These are phyloP conservation scores for Bombus turneri DNA, from an alignment of 1,140 invertebrate genomes.

Conservation along the genomic window DNA sequence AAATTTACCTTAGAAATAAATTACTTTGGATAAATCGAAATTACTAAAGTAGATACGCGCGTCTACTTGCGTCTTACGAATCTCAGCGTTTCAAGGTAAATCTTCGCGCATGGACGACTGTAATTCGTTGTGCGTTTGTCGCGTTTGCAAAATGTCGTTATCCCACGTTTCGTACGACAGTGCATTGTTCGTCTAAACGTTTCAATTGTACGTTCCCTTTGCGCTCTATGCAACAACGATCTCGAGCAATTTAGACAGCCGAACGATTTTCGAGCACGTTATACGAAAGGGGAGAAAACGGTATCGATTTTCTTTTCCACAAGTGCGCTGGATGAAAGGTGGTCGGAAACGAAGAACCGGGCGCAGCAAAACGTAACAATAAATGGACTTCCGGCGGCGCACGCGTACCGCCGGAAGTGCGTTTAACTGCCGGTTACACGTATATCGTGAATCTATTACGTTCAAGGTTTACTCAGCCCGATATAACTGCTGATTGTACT, in stretches of 20 bases:
- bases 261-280: neutral
- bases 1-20: no score
- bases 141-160: no score
- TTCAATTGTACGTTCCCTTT: no score
- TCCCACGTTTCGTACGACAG: no score
- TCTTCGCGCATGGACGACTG: no score
- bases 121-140: no score
- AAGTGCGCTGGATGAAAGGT: constrained; percentile 33
- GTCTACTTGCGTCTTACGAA: no score
- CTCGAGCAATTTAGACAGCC: neutral
- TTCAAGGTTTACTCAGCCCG: constrained; percentile 7
- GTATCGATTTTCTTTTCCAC: constrained; percentile 25
- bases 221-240: neutral
- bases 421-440: constrained; percentile 39
- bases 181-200: no score
- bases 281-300: neutral
- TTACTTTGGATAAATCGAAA: no score
- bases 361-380: constrained; percentile 47
- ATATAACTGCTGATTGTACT: constrained; percentile 13
- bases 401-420: constrained; percentile 46
- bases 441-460: neutral
- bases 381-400: constrained; percentile 53
- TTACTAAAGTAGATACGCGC: no score
- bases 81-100: no score
- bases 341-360: constrained; percentile 49